Base-by-base conservation (phyloP, 2,113 vertebrate genomes). In the Rhegmatorhina hoffmannsi region DNA sequence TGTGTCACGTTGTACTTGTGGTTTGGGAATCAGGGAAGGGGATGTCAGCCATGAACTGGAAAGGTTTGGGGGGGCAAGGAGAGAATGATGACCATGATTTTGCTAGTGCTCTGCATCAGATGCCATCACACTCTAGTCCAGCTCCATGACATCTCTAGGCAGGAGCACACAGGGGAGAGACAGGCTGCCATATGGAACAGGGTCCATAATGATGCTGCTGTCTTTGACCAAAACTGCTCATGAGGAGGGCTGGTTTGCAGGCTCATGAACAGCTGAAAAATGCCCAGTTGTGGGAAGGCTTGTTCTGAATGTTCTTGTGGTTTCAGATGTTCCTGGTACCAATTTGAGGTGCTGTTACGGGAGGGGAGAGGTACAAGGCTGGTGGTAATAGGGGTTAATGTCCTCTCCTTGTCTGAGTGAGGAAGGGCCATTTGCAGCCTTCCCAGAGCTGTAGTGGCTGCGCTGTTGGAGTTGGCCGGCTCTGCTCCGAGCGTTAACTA, bases 401-500 rank as follows among this genome's bases (percentile, higher is more conserved):
- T 55, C 56, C 28, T 60, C n/a, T 53, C 20, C 67, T 38, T 50
- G 69, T 70, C 46, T 50, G 38, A 77, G 44, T 2, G 8, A 79
- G 62, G 50, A 56, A 26, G 50, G 62, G 62, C 67, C 25, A 5
- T 63, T 23, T 13, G 1, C 44, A 52, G 53, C 11, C 68, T 28
- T 74, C 46, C 76, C 17, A 19, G 89, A 84, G 52, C 52, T 70
- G 4, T 40, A 4, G n/a, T n/a, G 52, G 28, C 14, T 6, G 36
- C 13, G 7, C 26, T 62, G 43, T 40, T 10, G 9, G 46, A 49
- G 44, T 4, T 25, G 49, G 24, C 36, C 11, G 1, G 60, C 82
- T 58, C 78, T 17, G 15, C 80, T 80, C 69, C 7, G 20, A 60
- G 86, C 36, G 16, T 90, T 96, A 93, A 95, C 95, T 96, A 89